Evolutionary conservation across 2,888 invertebrate genomes (phyloP).

Genomic region (Amphipoea lucens): DNA sequence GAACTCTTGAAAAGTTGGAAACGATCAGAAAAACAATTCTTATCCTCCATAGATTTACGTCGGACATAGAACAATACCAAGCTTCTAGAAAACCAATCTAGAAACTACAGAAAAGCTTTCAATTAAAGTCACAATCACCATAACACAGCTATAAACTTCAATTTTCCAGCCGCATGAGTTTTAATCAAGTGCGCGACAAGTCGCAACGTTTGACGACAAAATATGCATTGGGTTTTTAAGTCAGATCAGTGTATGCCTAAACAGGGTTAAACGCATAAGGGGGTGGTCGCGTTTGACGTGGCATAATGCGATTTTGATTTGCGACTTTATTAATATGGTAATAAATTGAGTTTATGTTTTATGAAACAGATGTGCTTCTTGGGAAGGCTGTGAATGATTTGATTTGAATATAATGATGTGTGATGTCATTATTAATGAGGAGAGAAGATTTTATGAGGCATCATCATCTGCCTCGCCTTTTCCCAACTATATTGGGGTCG

Average conservation of each 20-base stretch:
- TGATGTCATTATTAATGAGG: constrained; percentile 18
- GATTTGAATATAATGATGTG: constrained; percentile 36
- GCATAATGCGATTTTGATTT: constrained; percentile 70
- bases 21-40: constrained; percentile 25
- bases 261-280: constrained; percentile 71
- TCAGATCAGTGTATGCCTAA: constrained; percentile 67
- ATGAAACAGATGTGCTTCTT: constrained; percentile 59
- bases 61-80: constrained; percentile 7
- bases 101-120: constrained; percentile 28
- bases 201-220: constrained; percentile 68
- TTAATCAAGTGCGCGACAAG: constrained; percentile 67
- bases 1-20: constrained; percentile 5
- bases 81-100: constrained; percentile 9
- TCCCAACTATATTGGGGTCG: not conserved
- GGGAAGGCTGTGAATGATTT: constrained; percentile 38
- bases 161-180: constrained; percentile 68
- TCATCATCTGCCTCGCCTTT: not conserved
- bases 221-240: constrained; percentile 74
- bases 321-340: constrained; percentile 72
- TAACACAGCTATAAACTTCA: constrained; percentile 60
- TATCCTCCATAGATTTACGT: not conserved
- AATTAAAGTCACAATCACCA: constrained; percentile 52
- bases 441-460: not conserved
- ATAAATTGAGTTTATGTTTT: constrained; percentile 60
- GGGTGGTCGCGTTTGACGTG: constrained; percentile 62